Conservation (phyloP, 2,888 invertebrate species). For the Eupsilia transversa region DNA sequence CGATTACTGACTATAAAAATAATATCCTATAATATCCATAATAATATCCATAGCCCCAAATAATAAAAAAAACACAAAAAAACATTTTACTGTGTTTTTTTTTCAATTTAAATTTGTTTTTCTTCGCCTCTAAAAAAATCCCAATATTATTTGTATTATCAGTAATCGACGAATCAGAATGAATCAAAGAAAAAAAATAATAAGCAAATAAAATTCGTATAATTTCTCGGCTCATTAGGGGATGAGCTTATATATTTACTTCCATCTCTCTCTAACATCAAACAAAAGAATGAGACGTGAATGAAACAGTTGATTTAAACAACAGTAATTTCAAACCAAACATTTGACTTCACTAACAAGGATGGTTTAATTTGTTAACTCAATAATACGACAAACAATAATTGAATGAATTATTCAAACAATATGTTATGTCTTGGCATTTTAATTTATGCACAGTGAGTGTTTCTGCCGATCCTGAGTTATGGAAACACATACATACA, state of each 20-base stretch:
- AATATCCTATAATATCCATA: no score
- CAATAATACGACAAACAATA: slow-evolving; percentile 58
- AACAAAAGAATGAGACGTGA: slow-evolving; percentile 1
- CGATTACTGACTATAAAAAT: no score
- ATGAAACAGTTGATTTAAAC: slow-evolving; percentile 35
- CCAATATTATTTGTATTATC: background rate
- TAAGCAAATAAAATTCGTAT: background rate
- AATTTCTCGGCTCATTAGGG: slow-evolving; percentile 4
- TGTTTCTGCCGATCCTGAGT: slow-evolving; percentile 42
- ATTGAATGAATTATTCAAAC: slow-evolving; percentile 50
- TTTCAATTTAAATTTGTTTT: no score
- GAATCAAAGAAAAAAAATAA: background rate
- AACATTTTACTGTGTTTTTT: no score
- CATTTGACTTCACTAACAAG: slow-evolving; percentile 62
- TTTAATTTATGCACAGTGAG: slow-evolving; percentile 63
- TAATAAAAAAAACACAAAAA: no score
- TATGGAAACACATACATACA: slow-evolving; percentile 11
- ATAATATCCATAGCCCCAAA: no score
- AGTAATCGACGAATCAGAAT: background rate
- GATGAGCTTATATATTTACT: background rate
- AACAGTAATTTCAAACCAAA: slow-evolving; percentile 56
- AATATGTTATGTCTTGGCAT: slow-evolving; percentile 51
- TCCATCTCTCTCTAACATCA: slow-evolving; percentile 14
- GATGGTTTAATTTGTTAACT: slow-evolving; percentile 59
- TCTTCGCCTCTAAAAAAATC: no score